phyloP scores from a whole-genome alignment of 2,797 vertebrate genomes.

The Schizopygopsis malacanthus region DNA sequence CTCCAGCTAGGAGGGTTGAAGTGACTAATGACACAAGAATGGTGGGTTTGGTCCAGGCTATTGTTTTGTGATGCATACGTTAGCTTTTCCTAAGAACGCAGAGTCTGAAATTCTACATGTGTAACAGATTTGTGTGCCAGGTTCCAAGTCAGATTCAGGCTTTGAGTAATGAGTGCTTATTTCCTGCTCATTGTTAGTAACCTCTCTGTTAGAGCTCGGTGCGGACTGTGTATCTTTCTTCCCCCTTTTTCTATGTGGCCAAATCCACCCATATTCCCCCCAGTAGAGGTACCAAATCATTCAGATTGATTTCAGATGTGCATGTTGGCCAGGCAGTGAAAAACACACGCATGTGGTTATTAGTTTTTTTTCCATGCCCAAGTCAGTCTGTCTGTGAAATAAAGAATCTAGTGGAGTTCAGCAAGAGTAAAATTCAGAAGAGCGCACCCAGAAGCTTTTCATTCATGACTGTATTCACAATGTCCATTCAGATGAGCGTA shows the following conservation, averaged over 20 bases:
- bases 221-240: neutral
- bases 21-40: neutral
- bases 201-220: neutral
- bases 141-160: neutral
- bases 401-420: neutral
- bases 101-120: constrained; percentile 5
- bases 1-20: neutral
- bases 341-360: constrained; percentile 4
- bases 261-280: constrained; percentile 14
- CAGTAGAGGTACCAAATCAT: constrained; percentile 6
- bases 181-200: neutral
- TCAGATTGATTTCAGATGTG: constrained; percentile 23
- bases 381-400: constrained; percentile 12
- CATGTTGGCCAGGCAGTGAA: constrained; percentile 2
- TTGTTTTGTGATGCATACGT: constrained; percentile 31
- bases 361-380: constrained; percentile 16
- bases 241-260: neutral
- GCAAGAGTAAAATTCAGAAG: neutral
- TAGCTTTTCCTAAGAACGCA: constrained; percentile 1
- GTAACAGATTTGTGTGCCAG: neutral
- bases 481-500: neutral
- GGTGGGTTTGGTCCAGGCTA: neutral
- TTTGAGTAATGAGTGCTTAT: constrained; percentile 31
- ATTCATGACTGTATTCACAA: neutral
- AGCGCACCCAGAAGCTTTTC: constrained; percentile 7